Evolutionary conservation across 2,888 invertebrate species (phyloP).

Genomic region (Oligia strigilis): DNA sequence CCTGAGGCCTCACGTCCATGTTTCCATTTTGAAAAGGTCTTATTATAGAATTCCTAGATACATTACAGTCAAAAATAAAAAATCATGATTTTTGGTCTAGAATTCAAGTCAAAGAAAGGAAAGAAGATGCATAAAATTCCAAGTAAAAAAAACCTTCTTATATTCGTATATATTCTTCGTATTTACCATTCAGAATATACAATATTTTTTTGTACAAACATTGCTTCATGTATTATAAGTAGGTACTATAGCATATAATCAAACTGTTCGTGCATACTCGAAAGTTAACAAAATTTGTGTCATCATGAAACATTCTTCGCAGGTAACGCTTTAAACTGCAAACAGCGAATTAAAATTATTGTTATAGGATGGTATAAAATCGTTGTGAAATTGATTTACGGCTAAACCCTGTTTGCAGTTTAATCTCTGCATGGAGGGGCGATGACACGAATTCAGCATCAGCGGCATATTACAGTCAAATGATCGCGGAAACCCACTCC

Average conservation of each 20-base stretch:
- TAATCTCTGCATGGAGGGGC: slow-evolving; percentile 82
- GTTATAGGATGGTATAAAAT: slow-evolving; percentile 75
- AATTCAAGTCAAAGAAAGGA: not conserved
- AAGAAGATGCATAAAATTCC: not conserved
- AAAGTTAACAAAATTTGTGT: not conserved
- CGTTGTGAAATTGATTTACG: slow-evolving; percentile 81
- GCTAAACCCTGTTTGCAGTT: slow-evolving; percentile 85
- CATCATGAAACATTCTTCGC: slow-evolving; percentile 17
- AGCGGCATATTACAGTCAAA: slow-evolving; percentile 81
- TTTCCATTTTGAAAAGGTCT: not conserved
- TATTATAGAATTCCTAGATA: not conserved
- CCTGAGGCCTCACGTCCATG: not conserved
- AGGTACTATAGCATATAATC: not conserved
- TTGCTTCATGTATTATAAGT: not conserved
- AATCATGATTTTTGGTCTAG: not conserved
- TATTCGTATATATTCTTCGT: too few species aligned
- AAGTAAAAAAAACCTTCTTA: too few species aligned
- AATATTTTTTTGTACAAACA: not conserved
- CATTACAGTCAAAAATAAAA: not conserved
- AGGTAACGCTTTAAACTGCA: slow-evolving; percentile 55
- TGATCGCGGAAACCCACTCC: slow-evolving; percentile 63
- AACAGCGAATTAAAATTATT: slow-evolving; percentile 75
- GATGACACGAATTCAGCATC: slow-evolving; percentile 86
- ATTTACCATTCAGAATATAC: not conserved
- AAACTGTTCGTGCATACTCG: not conserved